Evolutionary conservation across 2,113 vertebrate genomes (phyloP).

Genomic region (Paraplagusia blochii): DNA sequence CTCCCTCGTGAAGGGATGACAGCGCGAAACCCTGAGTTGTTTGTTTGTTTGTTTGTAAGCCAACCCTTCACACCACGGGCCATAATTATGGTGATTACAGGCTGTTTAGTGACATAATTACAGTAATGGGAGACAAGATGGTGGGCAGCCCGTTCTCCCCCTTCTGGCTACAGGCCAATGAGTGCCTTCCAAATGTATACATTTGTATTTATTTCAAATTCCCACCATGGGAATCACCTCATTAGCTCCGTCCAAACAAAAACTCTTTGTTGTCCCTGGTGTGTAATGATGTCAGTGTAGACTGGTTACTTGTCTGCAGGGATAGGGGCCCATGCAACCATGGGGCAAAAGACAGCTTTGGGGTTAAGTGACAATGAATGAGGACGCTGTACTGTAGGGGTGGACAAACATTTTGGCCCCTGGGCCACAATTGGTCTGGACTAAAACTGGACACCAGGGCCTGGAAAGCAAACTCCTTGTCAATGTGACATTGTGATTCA

Average conservation of each 20-base stretch:
- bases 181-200: slow-evolving; percentile 8
- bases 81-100: slow-evolving; percentile 51
- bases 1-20: slow-evolving; percentile 27
- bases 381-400: too few species aligned
- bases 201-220: neutral
- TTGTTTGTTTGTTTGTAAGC: slow-evolving; percentile 37
- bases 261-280: neutral
- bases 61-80: slow-evolving; percentile 12
- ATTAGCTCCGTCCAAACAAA: neutral
- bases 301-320: neutral
- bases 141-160: slow-evolving; percentile 17
- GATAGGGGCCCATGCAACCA: too few species aligned
- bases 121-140: slow-evolving; percentile 36
- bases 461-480: too few species aligned
- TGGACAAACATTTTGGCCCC: too few species aligned
- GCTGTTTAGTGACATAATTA: slow-evolving; percentile 44
- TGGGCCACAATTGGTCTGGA: too few species aligned
- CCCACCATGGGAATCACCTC: slow-evolving; percentile 4
- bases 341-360: too few species aligned
- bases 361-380: too few species aligned
- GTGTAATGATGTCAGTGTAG: neutral
- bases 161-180: slow-evolving; percentile 17
- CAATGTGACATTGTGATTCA: too few species aligned
- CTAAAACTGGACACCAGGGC: too few species aligned
- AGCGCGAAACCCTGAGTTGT: slow-evolving; percentile 36